Conservation (phyloP, 2,113 vertebrate genomes). For the Saccopteryx leptura region DNA sequence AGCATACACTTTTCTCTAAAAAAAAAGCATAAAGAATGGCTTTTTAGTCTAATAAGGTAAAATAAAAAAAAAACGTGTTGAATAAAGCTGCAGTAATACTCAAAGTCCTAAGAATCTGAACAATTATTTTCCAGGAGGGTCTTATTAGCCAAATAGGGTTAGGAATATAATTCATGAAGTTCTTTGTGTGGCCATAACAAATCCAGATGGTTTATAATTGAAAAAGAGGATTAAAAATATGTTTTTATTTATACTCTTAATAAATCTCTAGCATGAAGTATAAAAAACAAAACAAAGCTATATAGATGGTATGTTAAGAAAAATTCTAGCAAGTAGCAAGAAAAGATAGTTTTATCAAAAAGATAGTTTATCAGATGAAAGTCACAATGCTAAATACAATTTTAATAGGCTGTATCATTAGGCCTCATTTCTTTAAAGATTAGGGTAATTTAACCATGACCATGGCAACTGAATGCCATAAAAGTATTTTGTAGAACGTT, state of each 20-base stretch:
- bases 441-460: neutral
- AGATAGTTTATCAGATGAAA: neutral
- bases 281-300: conserved; percentile 27
- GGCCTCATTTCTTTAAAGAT: neutral
- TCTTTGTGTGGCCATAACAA: conserved; percentile 41
- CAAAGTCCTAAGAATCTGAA: conserved; percentile 10
- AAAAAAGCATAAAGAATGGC: neutral
- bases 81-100: conserved; percentile 13
- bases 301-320: neutral
- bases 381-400: neutral
- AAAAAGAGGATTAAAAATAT: conserved; percentile 60
- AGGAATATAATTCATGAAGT: conserved; percentile 50
- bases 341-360: neutral
- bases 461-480: neutral
- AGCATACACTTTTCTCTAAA: neutral
- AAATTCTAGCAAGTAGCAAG: conserved; percentile 47
- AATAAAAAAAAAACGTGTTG: conserved; percentile 43
- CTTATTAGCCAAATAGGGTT: neutral
- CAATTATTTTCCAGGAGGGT: conserved; percentile 39
- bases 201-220: conserved; percentile 62
- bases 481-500: neutral
- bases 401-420: neutral
- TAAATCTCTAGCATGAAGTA: conserved; percentile 46
- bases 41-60: conserved; percentile 41
- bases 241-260: conserved; percentile 64